phyloP scores from a whole-genome alignment of 2,888 invertebrate species.

The Antheraea assamensis region DNA sequence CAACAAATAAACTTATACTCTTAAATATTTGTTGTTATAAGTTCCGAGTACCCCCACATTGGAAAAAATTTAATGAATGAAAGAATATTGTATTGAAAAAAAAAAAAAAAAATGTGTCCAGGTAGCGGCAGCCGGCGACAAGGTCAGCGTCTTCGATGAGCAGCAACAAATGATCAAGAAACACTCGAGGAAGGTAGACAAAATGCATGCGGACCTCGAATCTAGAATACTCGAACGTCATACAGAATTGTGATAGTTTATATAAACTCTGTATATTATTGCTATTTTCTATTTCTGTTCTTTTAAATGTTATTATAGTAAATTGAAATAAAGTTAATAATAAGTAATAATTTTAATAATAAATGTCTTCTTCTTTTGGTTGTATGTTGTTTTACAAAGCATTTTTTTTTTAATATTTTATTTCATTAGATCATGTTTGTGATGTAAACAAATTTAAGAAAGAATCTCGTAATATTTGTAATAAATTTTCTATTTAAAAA shows the following conservation, averaged over 20 bases:
- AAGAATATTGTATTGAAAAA: too few relatives aligned
- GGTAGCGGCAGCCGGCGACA: conserved; percentile 83
- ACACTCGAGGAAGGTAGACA: conserved; percentile 92
- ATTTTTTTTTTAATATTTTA: neutral
- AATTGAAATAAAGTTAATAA: neutral
- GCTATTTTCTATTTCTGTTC: neutral
- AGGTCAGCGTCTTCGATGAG: conserved; percentile 83
- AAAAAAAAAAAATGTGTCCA: conserved; percentile 36
- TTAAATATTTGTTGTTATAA: too few relatives aligned
- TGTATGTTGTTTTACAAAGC: neutral
- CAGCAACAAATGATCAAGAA: conserved; percentile 91
- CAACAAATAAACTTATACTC: too few relatives aligned
- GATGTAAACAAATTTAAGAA: neutral
- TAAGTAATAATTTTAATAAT: neutral
- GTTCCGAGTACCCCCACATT: too few relatives aligned
- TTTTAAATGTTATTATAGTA: neutral
- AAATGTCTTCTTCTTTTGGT: neutral
- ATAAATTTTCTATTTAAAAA: conserved; percentile 12
- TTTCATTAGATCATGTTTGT: neutral
- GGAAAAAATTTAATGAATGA: too few relatives aligned
- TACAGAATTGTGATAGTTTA: conserved; percentile 85
- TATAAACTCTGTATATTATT: neutral
- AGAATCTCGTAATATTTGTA: conserved; percentile 1
- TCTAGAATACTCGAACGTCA: conserved; percentile 89
- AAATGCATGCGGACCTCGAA: conserved; percentile 91